Percentiles rank a stretch among this genome's conserved stretches.
Evolutionary conservation across 2,888 invertebrate genomes (phyloP).

Genomic region (Drosophila barbarae): DNA sequence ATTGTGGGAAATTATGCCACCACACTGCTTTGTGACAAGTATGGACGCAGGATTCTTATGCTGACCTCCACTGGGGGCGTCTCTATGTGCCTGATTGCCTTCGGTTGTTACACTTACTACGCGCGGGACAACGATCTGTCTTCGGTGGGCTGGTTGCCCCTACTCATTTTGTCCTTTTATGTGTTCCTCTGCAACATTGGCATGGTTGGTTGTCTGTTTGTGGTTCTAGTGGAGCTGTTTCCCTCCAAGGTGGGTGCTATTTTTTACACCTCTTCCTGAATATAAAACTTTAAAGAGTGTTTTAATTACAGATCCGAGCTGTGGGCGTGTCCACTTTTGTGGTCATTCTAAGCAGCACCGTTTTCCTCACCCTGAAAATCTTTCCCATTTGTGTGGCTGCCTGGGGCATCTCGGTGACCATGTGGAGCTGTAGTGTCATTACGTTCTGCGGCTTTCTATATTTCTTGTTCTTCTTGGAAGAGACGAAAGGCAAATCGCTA

Average conservation of each 20-base stretch:
- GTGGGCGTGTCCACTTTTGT: conserved; percentile 55
- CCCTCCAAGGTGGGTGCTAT: conserved; percentile 66
- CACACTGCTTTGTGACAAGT: conserved; percentile 64
- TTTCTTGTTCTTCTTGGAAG: conserved; percentile 59
- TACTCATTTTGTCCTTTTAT: conserved; percentile 59
- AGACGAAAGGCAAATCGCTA: conserved; percentile 73
- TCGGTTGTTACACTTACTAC: conserved; percentile 62
- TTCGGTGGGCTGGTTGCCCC: conserved; percentile 61
- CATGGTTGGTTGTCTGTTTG: conserved; percentile 65
- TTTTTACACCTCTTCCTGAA: too few species aligned
- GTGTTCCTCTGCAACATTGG: conserved; percentile 70
- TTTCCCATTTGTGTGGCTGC: conserved; percentile 64
- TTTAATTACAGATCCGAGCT: conserved; percentile 65
- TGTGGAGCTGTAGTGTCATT: conserved; percentile 65
- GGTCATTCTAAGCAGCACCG: conserved; percentile 52
- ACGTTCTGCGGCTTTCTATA: conserved; percentile 61
- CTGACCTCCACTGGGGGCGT: conserved; percentile 62
- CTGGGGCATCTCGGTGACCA: conserved; percentile 59
- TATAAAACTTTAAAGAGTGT: fast-evolving
- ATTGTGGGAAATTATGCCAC: conserved; percentile 67
- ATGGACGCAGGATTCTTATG: conserved; percentile 68
- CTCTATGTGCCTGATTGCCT: conserved; percentile 51
- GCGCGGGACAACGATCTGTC: conserved; percentile 32
- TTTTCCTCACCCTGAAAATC: conserved; percentile 62
- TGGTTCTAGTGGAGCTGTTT: conserved; percentile 71